Base-by-base conservation (phyloP, 1,140 invertebrate species). In the Ips typographus region DNA sequence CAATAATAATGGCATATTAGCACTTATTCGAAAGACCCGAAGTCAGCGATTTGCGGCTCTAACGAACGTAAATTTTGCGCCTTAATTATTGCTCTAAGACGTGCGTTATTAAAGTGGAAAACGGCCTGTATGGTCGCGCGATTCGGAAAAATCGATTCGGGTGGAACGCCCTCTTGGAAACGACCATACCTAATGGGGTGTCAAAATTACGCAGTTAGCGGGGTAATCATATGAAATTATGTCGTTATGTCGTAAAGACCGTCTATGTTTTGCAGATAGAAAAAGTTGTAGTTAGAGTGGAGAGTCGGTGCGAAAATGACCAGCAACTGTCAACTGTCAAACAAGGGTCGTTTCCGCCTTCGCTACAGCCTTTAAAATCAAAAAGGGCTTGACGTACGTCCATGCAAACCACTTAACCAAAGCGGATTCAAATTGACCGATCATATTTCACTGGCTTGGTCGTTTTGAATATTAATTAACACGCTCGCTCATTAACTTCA, bases 61-160 rank as follows among this genome's bases (percentile, higher is more conserved):
- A 60, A 60, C 57, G 65, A 68, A 68, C 65, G 65, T 68, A 68
- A 68, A 68, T 68, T 68, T 68, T 40, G 44, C 57, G 53, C 65
- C 65, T 68, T 68, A 68, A 68, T 68, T 68, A 68, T 68, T 68
- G 57, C 57, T 60, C 65, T 53, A 68, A 68, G 57, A 53, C 57
- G 57, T 53, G 53, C 65, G 65, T 68, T 68, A 68, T 68, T 68
- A 68, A 60, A 60, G 44, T 60, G 39, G 65, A 56, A 65, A 66
- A 66, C 49, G n/a, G 62, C 62, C 43, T 47, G 44, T 51, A 55
- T 22, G 44, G 53, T 37, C 53, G 53, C 5, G 38, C 42, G 36
- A 62, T 44, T 62, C 49, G 8, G 44, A 68, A 68, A 68, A 68
- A 68, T 60, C 40, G 44, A 53, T 22, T 22, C 22, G 22, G 22